Conservation (phyloP, 2,888 invertebrate genomes). For the Alentia gelatinosa region DNA sequence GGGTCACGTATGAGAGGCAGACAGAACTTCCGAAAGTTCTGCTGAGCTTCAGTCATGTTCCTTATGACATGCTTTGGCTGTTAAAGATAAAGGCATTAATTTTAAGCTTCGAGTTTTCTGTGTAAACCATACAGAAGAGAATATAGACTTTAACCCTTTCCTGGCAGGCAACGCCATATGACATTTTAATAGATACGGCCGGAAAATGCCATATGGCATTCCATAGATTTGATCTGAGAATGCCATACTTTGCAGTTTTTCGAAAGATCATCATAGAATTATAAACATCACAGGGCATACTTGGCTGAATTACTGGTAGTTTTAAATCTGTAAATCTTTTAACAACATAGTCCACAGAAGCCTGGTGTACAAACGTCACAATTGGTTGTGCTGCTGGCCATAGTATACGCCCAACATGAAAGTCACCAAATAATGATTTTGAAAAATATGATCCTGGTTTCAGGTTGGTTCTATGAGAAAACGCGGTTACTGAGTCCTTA, state of each 20-base stretch:
- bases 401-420: too few relatives aligned
- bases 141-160: background rate
- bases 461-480: too few relatives aligned
- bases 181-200: background rate
- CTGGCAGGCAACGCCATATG: background rate
- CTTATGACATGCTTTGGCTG: background rate
- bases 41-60: background rate
- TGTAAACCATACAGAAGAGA: background rate
- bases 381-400: too few relatives aligned
- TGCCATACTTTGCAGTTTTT: background rate
- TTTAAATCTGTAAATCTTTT: too few relatives aligned
- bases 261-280: too few relatives aligned
- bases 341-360: too few relatives aligned
- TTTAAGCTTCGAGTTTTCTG: background rate
- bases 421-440: too few relatives aligned
- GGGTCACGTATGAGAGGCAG: background rate
- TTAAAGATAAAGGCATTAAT: background rate
- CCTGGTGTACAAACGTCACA: too few relatives aligned
- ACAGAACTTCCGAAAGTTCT: background rate
- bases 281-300: too few relatives aligned
- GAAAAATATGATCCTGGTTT: too few relatives aligned
- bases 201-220: background rate
- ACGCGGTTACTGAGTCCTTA: too few relatives aligned
- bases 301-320: too few relatives aligned
- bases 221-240: background rate